Conservation (phyloP, 2,113 vertebrate species). For the Irena cyanogastra region DNA sequence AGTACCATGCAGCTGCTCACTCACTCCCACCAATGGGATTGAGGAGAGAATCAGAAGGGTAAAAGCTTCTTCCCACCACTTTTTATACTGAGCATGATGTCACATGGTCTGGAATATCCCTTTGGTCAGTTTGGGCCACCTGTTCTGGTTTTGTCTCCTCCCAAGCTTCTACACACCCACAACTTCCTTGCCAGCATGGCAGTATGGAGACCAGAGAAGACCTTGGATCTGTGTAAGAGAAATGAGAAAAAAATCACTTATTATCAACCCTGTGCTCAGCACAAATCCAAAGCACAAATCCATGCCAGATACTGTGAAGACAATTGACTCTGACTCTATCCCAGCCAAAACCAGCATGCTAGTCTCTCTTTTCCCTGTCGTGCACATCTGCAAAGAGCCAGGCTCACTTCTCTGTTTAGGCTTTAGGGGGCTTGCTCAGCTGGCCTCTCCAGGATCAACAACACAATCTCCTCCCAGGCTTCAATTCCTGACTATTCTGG, state of each 20-base stretch:
- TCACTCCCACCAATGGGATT: neutral
- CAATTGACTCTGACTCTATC: no score
- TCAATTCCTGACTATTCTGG: neutral
- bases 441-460: neutral
- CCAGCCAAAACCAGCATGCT: no score
- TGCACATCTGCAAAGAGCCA: neutral
- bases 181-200: neutral
- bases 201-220: neutral
- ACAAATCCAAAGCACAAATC: neutral
- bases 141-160: neutral
- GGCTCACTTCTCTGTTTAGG: neutral
- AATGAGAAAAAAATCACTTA: neutral
- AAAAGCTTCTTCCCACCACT: neutral
- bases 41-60: neutral
- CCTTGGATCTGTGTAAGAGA: neutral
- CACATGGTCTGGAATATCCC: neutral
- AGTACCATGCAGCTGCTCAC: neutral
- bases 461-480: neutral
- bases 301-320: neutral
- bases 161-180: accelerated
- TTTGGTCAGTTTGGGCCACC: neutral
- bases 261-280: neutral
- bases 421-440: neutral
- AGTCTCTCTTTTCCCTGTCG: neutral
- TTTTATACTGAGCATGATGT: neutral